Conservation (phyloP, 2,888 invertebrate genomes). For the Artemia sinica region DNA sequence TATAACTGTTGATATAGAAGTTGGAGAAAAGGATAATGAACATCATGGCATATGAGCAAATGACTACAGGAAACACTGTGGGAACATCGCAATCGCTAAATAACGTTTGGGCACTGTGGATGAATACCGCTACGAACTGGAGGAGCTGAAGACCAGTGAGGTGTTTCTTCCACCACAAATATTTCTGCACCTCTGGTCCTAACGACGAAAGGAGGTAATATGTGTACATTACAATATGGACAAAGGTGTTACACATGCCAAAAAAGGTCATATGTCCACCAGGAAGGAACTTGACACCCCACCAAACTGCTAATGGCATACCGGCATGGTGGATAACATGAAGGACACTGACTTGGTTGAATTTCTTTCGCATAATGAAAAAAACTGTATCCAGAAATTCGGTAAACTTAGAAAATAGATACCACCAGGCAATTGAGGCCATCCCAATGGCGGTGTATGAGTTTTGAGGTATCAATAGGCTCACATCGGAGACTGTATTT, state of each 20-base stretch:
- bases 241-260: constrained; percentile 64
- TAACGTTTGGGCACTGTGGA: constrained; percentile 63
- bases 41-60: constrained; percentile 37
- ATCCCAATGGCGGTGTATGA: constrained; percentile 48
- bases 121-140: constrained; percentile 64
- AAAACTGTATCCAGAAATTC: constrained; percentile 68
- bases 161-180: constrained; percentile 77
- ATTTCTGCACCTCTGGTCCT: constrained; percentile 68
- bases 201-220: constrained; percentile 72
- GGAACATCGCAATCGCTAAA: constrained; percentile 70
- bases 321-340: constrained; percentile 37
- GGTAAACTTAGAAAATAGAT: constrained; percentile 70
- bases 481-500: constrained; percentile 59
- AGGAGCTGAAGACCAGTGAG: constrained; percentile 65
- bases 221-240: constrained; percentile 69
- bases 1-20: constrained; percentile 72
- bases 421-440: constrained; percentile 71
- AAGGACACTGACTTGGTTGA: constrained; percentile 34
- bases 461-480: constrained; percentile 51
- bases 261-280: constrained; percentile 79
- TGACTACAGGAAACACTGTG: constrained; percentile 48
- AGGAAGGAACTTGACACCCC: constrained; percentile 38
- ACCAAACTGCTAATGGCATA: constrained; percentile 37
- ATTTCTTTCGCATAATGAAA: constrained; percentile 35
- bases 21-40: constrained; percentile 79